Conservation (phyloP, 2,888 invertebrate genomes). For the Neocrepidodera transversa region DNA sequence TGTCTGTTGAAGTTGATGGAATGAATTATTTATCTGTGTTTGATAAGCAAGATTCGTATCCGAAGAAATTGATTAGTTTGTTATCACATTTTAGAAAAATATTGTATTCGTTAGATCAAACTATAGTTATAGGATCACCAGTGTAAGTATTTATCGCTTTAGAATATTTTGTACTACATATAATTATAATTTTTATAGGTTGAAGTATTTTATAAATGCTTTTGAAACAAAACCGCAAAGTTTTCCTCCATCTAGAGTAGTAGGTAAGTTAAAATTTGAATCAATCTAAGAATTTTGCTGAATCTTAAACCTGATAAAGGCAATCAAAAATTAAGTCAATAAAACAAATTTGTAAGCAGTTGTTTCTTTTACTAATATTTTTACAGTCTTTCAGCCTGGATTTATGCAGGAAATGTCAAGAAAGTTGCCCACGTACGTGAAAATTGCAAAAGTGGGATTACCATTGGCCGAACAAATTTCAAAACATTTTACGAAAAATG, state of each 20-base stretch:
- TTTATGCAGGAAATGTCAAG: constrained; percentile 16
- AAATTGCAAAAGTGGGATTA: constrained; percentile 17
- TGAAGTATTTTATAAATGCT: constrained; percentile 25
- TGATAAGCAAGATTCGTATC: constrained; percentile 15
- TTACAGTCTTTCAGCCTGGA: constrained; percentile 27
- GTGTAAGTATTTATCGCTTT: constrained; percentile 19
- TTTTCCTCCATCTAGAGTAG: constrained; percentile 11
- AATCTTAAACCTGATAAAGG: no score
- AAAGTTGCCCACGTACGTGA: constrained; percentile 17
- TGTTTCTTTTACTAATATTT: background rate
- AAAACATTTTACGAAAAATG: constrained; percentile 17
- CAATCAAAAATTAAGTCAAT: no score
- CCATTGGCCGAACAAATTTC: constrained; percentile 17
- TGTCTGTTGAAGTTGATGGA: background rate
- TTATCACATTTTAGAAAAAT: constrained; percentile 17
- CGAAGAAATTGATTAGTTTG: constrained; percentile 8
- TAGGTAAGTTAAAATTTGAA: constrained; percentile 13
- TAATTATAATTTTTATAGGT: constrained; percentile 3
- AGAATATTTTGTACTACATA: background rate
- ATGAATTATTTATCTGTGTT: constrained; percentile 1
- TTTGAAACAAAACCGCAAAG: constrained; percentile 24
- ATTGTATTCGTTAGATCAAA: background rate
- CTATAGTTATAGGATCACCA: background rate
- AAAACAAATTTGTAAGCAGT: no score
- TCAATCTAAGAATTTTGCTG: no score